Percentiles rank a stretch among this genome's conserved stretches.
Conservation (phyloP, 1,140 invertebrate genomes). For the Anastatus disparis region DNA sequence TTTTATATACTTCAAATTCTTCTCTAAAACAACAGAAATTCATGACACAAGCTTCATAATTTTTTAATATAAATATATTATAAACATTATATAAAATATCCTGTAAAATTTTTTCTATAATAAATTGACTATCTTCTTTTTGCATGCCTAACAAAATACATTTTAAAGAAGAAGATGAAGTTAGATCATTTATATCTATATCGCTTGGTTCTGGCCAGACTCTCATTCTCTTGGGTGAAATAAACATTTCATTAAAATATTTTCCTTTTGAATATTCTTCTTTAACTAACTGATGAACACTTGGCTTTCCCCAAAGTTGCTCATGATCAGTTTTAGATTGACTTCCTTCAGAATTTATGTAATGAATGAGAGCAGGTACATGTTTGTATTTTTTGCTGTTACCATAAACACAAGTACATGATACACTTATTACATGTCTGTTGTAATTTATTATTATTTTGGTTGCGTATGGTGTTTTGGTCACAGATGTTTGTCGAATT, state of each 20-base stretch:
- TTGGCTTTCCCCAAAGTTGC: slow-evolving; percentile 44
- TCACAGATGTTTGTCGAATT: slow-evolving; percentile 33
- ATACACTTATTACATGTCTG: slow-evolving; percentile 31
- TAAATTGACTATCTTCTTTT: slow-evolving; percentile 21
- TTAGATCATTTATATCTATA: slow-evolving; percentile 23
- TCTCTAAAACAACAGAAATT: background rate
- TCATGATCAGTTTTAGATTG: too few species aligned
- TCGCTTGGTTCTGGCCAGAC: background rate
- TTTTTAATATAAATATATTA: slow-evolving; percentile 28
- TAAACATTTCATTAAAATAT: slow-evolving; percentile 41
- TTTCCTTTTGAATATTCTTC: slow-evolving; percentile 43
- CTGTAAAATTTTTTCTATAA: slow-evolving; percentile 16
- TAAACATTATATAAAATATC: slow-evolving; percentile 9
- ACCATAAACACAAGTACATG: slow-evolving; percentile 42
- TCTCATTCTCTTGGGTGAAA: background rate
- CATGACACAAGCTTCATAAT: slow-evolving; percentile 6
- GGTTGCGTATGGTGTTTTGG: slow-evolving; percentile 14
- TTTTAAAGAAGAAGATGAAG: slow-evolving; percentile 31
- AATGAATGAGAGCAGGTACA: slow-evolving; percentile 42
- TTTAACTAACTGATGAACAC: slow-evolving; percentile 37
- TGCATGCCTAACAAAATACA: slow-evolving; percentile 2
- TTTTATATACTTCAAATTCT: background rate
- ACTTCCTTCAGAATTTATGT: slow-evolving; percentile 42
- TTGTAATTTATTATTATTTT: slow-evolving; percentile 26
- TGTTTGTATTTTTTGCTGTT: slow-evolving; percentile 43